Evolutionary conservation across 2,113 vertebrate genomes (phyloP), one percentile per base, ranked within the genome.

Genomic region (Notarius lentiginosus): DNA sequence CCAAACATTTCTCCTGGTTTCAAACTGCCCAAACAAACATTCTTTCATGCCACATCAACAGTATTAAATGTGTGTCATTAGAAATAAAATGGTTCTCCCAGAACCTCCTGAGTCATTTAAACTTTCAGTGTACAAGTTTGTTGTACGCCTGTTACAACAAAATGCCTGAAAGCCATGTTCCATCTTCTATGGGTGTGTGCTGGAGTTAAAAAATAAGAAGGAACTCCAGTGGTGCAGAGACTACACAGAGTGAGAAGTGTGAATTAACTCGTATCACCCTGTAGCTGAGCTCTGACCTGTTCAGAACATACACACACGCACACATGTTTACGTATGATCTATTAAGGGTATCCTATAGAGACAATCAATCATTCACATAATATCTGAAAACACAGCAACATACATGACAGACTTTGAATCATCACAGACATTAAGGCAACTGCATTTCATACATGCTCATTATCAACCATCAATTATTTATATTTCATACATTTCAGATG

Each of bases 21-120:
- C 34, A 47, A 84, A 49, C 68, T 73, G 56, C 70, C 83, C 83
- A 76, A 84, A 85, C 83, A 76, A 84, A 85, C 65, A 55, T 56
- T 55, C 51, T 56, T 83, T 83, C 8, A 73, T 7, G 7, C 55
- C 34, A 84, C 30, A 56, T 84, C 83, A 84, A 34, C 18, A n/a
- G 30, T 5, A 76, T 34, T 8, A 61, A 34, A 84, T 56, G 18
- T 84, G 51, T 84, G 51, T 55, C 81, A 73, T 60, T 6, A 60
- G 58, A 14, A 84, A 84, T 61, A 76, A 66, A 61, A 47, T 17
- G n/a, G 30, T 76, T 53, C n/a, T 77, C 72, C 53, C 81, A 83
- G 17, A 51, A 51, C 30, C 60, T 65, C 30, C 20, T 14, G 41
- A 65, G 60, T 41, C 68, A 60, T 63, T 85, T 47, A 51, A 85